A percentile compares a stretch with the other conserved stretches of the same genome.
phyloP scores from a whole-genome alignment of 1,140 invertebrate genomes.

The Apis florea region DNA sequence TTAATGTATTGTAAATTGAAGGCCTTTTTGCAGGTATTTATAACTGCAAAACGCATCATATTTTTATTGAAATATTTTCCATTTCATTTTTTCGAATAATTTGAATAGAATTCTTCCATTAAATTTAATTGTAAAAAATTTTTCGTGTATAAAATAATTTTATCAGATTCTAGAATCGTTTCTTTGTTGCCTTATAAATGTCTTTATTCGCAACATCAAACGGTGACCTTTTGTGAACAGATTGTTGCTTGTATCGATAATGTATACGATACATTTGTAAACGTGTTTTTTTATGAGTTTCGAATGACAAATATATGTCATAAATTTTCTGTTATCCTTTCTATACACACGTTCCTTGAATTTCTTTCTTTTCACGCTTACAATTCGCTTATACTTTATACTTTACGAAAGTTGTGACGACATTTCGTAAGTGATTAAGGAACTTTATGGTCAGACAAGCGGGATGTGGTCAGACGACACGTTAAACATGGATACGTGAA shows the following conservation, averaged over 20 bases:
- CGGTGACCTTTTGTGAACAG: conserved; percentile 62
- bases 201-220: conserved; percentile 59
- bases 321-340: not conserved
- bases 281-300: conserved; percentile 1
- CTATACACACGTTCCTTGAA: not conserved
- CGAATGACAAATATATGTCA: conserved; percentile 12
- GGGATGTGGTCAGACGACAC: not conserved
- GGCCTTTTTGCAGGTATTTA: too few species aligned
- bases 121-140: not conserved
- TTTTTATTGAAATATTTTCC: too few species aligned
- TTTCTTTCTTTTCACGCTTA: not conserved
- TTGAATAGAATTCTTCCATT: not conserved
- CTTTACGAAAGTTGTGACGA: not conserved
- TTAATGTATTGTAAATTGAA: not conserved
- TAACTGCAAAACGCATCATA: not conserved
- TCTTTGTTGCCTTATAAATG: conserved; percentile 54
- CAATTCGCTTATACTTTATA: not conserved
- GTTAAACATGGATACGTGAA: too few species aligned
- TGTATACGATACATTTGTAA: conserved; percentile 35
- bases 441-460: conserved; percentile 11
- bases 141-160: conserved; percentile 4
- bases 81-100: not conserved
- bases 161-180: conserved; percentile 25
- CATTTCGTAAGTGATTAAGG: conserved; percentile 3
- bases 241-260: conserved; percentile 49